Conservation (phyloP, 2,888 invertebrate genomes). For the Mycalesis mineus region DNA sequence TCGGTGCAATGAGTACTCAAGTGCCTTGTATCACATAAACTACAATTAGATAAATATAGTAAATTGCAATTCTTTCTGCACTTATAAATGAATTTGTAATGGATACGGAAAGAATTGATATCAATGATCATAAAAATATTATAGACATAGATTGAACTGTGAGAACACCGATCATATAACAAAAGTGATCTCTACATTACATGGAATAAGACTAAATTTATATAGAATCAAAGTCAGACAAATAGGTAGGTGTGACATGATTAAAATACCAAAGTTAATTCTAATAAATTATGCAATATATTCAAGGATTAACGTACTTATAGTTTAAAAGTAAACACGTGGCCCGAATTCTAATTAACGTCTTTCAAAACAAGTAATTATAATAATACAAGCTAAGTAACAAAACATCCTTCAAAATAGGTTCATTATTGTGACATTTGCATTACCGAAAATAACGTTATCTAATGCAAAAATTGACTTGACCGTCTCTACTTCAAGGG, state of each 20-base stretch:
- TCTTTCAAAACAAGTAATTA: no score
- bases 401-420: no score
- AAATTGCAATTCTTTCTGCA: background rate
- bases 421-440: background rate
- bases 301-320: background rate
- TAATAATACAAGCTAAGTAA: no score
- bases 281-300: background rate
- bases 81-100: background rate
- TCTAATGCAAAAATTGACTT: background rate
- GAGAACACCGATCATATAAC: background rate
- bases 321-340: background rate
- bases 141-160: background rate
- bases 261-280: background rate
- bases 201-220: conserved; percentile 4
- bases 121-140: background rate
- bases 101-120: conserved; percentile 3
- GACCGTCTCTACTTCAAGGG: conserved; percentile 44
- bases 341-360: background rate
- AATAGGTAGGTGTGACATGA: background rate
- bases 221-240: background rate
- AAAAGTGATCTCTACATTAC: background rate
- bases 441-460: background rate
- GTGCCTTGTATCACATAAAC: background rate
- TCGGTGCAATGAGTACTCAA: background rate
- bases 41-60: background rate